Evolutionary conservation across 1,140 invertebrate genomes (phyloP).

Genomic region (Procambarus clarkii): DNA sequence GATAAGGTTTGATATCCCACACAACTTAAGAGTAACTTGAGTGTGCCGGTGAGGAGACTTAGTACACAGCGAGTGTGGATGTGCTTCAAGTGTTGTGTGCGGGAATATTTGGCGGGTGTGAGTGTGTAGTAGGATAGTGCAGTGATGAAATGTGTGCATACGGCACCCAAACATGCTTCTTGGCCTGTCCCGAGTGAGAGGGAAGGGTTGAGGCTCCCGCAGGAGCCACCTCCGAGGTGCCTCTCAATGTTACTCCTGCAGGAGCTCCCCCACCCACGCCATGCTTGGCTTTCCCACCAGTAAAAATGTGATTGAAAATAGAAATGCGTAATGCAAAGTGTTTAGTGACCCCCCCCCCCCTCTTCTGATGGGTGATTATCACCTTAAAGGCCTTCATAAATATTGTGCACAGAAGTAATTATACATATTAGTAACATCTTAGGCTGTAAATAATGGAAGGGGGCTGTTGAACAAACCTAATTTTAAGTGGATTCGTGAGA

Average conservation of each 20-base stretch:
- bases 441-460: too few species aligned
- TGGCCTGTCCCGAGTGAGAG: slow-evolving; percentile 6
- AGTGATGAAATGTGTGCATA: slow-evolving; percentile 48
- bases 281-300: background rate
- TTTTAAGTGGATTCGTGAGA: too few species aligned
- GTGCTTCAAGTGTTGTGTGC: background rate
- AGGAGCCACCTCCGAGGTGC: too few species aligned
- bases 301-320: slow-evolving; percentile 56
- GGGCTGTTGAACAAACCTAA: too few species aligned
- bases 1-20: background rate
- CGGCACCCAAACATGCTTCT: slow-evolving; percentile 8
- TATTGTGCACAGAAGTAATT: too few species aligned
- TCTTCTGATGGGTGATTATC: too few species aligned
- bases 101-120: background rate
- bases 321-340: slow-evolving; percentile 20
- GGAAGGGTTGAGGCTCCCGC: background rate
- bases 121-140: slow-evolving; percentile 1
- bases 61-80: background rate
- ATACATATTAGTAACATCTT: too few species aligned
- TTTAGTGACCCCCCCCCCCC: too few species aligned
- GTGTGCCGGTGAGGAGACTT: background rate
- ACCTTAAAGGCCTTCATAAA: too few species aligned
- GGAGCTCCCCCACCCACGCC: too few species aligned
- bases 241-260: too few species aligned
- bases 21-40: background rate